These are phyloP conservation scores for Cryptomyrus ogoouensis DNA, from an alignment of 2,113 vertebrate genomes.

Conservation along the genomic window DNA sequence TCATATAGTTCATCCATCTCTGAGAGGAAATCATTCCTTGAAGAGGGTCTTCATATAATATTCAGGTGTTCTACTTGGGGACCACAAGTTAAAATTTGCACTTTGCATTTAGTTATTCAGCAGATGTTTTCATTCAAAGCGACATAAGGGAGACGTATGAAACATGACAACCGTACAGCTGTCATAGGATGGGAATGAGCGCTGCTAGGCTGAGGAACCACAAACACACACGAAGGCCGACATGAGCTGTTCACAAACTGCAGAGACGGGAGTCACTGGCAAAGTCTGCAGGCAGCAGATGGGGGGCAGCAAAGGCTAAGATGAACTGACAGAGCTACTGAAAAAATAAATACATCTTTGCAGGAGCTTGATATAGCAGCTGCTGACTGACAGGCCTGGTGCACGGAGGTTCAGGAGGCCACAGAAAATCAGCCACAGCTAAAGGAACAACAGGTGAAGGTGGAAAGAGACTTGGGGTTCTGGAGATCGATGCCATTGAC, in stretches of 20 bases:
- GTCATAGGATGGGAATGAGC: background rate
- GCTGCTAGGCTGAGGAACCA: background rate
- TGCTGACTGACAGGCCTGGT: background rate
- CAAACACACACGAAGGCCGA: background rate
- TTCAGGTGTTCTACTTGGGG: background rate
- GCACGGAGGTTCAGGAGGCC: background rate
- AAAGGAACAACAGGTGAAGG: background rate
- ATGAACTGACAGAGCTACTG: background rate
- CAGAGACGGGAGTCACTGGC: background rate
- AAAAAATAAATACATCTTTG: background rate
- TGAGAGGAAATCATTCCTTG: background rate
- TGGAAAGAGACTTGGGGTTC: background rate
- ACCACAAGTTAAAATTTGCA: background rate
- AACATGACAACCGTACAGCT: background rate
- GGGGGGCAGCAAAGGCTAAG: background rate
- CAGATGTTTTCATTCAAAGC: background rate
- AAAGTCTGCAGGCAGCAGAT: background rate
- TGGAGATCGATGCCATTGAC: background rate
- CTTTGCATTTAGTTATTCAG: background rate
- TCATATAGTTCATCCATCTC: background rate
- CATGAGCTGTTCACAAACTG: background rate
- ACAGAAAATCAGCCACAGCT: background rate
- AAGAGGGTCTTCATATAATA: background rate
- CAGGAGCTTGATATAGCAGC: background rate
- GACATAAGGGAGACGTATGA: background rate